Evolutionary conservation across 2,113 vertebrate genomes (phyloP).

Genomic region (Bambusicola thoracicus): DNA sequence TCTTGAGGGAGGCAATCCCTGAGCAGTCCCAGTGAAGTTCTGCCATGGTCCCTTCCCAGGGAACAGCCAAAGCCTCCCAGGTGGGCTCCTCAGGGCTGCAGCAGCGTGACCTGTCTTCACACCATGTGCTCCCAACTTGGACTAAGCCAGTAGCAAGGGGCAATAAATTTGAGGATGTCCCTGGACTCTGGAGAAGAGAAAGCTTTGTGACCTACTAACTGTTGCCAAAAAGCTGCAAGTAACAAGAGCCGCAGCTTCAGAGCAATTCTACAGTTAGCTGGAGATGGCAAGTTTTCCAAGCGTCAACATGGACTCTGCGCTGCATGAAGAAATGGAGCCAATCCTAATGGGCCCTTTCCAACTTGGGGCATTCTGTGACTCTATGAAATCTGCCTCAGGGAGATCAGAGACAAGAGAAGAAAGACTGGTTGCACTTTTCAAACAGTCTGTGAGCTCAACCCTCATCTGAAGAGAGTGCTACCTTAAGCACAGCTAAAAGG

Average conservation of each 20-base stretch:
- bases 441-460: neutral
- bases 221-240: neutral
- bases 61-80: neutral
- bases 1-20: neutral
- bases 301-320: fast-evolving
- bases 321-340: neutral
- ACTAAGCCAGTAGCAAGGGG: neutral
- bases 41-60: neutral
- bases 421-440: neutral
- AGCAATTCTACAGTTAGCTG: neutral
- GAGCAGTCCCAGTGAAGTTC: neutral
- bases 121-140: neutral
- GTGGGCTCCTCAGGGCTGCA: neutral
- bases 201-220: neutral
- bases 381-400: neutral
- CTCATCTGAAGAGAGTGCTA: neutral
- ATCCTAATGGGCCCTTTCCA: neutral
- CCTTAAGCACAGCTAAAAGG: neutral
- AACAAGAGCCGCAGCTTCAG: neutral
- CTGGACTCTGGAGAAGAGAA: neutral
- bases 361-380: neutral
- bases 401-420: neutral
- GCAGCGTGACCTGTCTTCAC: neutral
- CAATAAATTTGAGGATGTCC: neutral
- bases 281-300: neutral